Percentiles rank a stretch among this genome's conserved stretches.
These are phyloP conservation scores for Heliconius ismenius DNA, from an alignment of 2,888 invertebrate genomes.

Conservation along the genomic window DNA sequence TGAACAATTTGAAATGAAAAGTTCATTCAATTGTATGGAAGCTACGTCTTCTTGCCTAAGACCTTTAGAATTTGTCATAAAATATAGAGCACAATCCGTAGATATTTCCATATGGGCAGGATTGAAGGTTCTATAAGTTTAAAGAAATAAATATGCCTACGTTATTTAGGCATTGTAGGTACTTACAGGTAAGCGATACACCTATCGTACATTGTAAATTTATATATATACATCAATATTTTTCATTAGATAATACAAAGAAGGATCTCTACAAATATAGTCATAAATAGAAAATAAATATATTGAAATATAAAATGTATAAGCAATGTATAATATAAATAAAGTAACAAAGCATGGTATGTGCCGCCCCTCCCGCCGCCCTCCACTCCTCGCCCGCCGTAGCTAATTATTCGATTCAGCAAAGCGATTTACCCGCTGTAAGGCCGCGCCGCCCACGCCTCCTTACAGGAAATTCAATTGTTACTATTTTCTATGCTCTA, in stretches of 20 bases:
- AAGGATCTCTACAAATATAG: not conserved
- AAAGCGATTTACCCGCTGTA: constrained; percentile 24
- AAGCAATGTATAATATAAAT: not conserved
- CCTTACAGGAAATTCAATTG: constrained; percentile 22
- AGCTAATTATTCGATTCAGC: constrained; percentile 28
- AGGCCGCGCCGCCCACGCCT: constrained; percentile 27
- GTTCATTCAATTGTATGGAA: not conserved
- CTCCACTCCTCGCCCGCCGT: constrained; percentile 5
- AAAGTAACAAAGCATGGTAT: constrained; percentile 8
- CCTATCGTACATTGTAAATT: not conserved
- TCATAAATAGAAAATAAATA: not conserved
- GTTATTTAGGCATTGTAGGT: too few species aligned
- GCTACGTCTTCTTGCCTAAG: too few species aligned
- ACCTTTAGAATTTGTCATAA: too few species aligned
- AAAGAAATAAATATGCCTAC: too few species aligned
- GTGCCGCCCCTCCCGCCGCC: constrained; percentile 6
- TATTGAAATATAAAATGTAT: not conserved
- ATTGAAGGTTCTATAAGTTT: too few species aligned
- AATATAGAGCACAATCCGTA: too few species aligned
- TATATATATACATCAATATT: not conserved
- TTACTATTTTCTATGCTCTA: constrained; percentile 14
- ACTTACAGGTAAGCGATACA: too few species aligned
- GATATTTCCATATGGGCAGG: too few species aligned
- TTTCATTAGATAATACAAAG: not conserved
- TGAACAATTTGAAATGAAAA: not conserved